Evolutionary conservation across 2,888 invertebrate genomes (phyloP).

Genomic region (Harpalus rubripes): DNA sequence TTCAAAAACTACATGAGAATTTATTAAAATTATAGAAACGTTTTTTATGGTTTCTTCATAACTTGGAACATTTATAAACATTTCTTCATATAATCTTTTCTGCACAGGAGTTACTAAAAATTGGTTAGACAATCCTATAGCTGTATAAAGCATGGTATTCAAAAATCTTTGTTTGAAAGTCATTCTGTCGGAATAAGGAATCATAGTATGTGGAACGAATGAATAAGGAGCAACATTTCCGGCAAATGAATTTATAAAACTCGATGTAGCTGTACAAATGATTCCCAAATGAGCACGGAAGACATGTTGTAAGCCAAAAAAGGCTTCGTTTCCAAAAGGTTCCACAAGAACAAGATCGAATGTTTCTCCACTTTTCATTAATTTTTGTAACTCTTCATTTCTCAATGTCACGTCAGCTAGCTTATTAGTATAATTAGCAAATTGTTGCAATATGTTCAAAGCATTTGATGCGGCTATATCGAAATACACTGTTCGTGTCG

Average conservation of each 20-base stretch:
- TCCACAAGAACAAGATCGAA: slow-evolving; percentile 73
- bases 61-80: slow-evolving; percentile 69
- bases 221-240: slow-evolving; percentile 74
- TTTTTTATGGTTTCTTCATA: slow-evolving; percentile 68
- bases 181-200: slow-evolving; percentile 73
- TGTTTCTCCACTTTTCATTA: slow-evolving; percentile 68
- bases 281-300: slow-evolving; percentile 74
- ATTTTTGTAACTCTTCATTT: slow-evolving; percentile 41
- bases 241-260: slow-evolving; percentile 71
- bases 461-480: too few relatives aligned
- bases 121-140: slow-evolving; percentile 49
- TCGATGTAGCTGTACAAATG: slow-evolving; percentile 72
- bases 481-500: too few relatives aligned
- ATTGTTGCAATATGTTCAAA: too few relatives aligned
- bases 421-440: too few relatives aligned
- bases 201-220: slow-evolving; percentile 73
- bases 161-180: slow-evolving; percentile 72
- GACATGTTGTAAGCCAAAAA: slow-evolving; percentile 73
- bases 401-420: slow-evolving; percentile 17
- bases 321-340: slow-evolving; percentile 73
- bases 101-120: slow-evolving; percentile 66
- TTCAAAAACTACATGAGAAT: slow-evolving; percentile 50
- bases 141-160: slow-evolving; percentile 38
- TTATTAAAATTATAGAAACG: slow-evolving; percentile 19
- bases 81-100: slow-evolving; percentile 67